phyloP scores from a whole-genome alignment of 2,888 invertebrate species.

The Allophyes oxyacanthae region DNA sequence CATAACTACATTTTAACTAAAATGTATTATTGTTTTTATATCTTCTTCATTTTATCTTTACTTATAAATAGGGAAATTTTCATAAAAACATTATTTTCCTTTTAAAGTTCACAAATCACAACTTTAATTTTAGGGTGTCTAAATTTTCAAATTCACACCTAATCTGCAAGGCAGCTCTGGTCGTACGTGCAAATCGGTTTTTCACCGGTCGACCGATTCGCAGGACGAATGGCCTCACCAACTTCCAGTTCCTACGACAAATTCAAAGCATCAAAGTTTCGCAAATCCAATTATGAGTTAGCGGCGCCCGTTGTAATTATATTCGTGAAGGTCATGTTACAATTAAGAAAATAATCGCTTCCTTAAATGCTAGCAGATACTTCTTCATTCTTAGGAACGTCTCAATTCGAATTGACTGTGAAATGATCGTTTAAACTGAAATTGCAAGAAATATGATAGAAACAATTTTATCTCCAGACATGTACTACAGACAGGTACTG shows the following conservation, averaged over 20 bases:
- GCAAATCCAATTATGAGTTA: slow-evolving; percentile 58
- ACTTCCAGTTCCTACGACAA: slow-evolving; percentile 43
- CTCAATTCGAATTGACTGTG: no score
- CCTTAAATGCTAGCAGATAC: slow-evolving; percentile 6
- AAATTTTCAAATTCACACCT: slow-evolving; percentile 18
- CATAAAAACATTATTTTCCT: no score
- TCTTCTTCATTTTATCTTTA: no score
- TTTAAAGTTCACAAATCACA: no score
- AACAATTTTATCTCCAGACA: no score
- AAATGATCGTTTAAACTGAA: no score
- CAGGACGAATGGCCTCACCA: slow-evolving; percentile 31
- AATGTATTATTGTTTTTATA: no score
- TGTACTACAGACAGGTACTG: no score
- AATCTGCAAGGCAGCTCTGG: slow-evolving; percentile 18
- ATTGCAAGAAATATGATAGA: no score
- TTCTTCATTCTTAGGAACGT: no score
- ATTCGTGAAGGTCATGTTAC: slow-evolving; percentile 62
- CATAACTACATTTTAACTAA: no score
- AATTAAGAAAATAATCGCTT: slow-evolving; percentile 59
- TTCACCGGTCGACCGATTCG: slow-evolving; percentile 30
- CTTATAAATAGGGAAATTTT: no score
- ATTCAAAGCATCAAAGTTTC: slow-evolving; percentile 47
- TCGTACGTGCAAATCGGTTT: slow-evolving; percentile 24
- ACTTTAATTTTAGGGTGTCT: not conserved
- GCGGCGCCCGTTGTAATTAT: slow-evolving; percentile 47